A percentile compares a stretch with the other conserved stretches of the same genome.
These are phyloP conservation scores for Gymnocypris eckloni DNA, from an alignment of 2,797 vertebrate genomes.

Conservation along the genomic window DNA sequence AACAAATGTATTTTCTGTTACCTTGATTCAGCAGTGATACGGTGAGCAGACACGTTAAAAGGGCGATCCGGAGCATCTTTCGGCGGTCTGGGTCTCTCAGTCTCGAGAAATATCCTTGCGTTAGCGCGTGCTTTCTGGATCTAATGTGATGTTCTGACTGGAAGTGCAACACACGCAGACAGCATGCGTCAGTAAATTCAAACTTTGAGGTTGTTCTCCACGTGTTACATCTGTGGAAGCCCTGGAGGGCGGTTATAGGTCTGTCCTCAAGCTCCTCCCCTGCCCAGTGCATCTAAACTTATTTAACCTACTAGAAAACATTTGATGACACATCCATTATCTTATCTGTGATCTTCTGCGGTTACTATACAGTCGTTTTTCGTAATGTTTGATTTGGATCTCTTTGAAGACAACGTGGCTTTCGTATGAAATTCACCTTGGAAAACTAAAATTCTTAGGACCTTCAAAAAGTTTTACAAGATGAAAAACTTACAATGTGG, in stretches of 20 bases:
- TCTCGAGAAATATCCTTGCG: slow-evolving; percentile 34
- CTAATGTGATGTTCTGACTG: neutral
- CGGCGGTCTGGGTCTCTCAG: neutral
- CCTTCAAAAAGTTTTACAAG: neutral
- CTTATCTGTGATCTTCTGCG: neutral
- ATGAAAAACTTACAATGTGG: neutral
- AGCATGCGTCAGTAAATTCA: slow-evolving; percentile 33
- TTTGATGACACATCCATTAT: slow-evolving; percentile 4
- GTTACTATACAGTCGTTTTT: neutral
- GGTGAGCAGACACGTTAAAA: slow-evolving; percentile 45
- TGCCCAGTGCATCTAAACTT: neutral
- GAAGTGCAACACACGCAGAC: neutral
- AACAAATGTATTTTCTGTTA: slow-evolving; percentile 1
- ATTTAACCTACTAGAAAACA: slow-evolving; percentile 10
- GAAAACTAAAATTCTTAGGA: neutral
- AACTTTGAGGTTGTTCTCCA: slow-evolving; percentile 40
- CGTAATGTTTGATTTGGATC: neutral
- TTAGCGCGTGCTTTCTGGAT: neutral
- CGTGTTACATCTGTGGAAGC: slow-evolving; percentile 44
- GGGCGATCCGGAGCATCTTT: slow-evolving; percentile 51
- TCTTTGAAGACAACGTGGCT: neutral
- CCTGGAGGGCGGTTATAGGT: slow-evolving; percentile 26
- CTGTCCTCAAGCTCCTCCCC: slow-evolving; percentile 28
- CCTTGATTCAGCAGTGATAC: slow-evolving; percentile 53
- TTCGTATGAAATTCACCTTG: neutral